Evolutionary conservation across 2,797 vertebrate species (phyloP), one percentile per base, ranked within the genome.

Genomic region (Cygnus olor): DNA sequence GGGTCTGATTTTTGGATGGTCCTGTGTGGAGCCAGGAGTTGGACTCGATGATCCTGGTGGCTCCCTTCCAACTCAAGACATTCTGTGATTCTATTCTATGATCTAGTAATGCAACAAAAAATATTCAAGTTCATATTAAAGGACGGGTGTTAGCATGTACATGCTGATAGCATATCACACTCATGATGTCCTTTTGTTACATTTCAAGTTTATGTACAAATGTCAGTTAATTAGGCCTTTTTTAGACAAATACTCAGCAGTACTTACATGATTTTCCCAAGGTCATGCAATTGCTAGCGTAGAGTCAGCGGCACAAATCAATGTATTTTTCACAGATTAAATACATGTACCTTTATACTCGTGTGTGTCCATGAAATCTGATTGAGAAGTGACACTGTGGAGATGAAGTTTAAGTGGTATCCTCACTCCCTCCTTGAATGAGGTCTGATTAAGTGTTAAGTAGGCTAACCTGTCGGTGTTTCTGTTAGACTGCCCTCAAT

Each of bases 241-340:
- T 49, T 49, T 25, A 49, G 49, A 49, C 49, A 91, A 90, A 66
- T 21, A 11, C 25, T 87, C 7, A 13, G 82, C 88, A 83, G 80
- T 16, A 72, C 87, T 85, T 36, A 14, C 84, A 61, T 90, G 80
- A 77, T 80, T 94, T 91, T 81, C 34, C 61, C 25, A 51, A 93
- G 94, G 94, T 96, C 72, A 16, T 2, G 32, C 16, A 70, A 7
- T 71, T 17, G 2, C 74, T 64, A 25, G 40, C 15, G 14, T 12
- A 30, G 22, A 66, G 70, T 76, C 71, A 64, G 72, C 44, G n/a
- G 58, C 34, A 73, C 30, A 72, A 86, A 92, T 74, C 80, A 49
- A 4, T 66, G 53, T 57, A 7, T 93, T 97, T 91, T 96, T 89
- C 78, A 81, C 24, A 89, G 93, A 79, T 93, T 95, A 95, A 95